Percentiles rank a stretch among this genome's conserved stretches.
phyloP scores from a whole-genome alignment of 2,113 vertebrate genomes.

The Calonectris borealis region DNA sequence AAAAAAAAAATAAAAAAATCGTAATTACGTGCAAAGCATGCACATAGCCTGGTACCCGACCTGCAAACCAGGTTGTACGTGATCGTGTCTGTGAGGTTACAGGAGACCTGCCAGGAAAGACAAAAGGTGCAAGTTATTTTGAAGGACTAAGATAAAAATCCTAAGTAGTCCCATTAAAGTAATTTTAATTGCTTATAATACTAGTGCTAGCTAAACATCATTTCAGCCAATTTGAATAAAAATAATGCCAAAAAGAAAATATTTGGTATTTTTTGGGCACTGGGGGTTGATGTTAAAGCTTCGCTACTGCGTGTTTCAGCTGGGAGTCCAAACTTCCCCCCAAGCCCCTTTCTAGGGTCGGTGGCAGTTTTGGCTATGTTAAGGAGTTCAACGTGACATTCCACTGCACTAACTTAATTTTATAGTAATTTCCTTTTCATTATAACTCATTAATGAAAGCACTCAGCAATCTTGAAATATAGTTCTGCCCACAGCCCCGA shows the following conservation, averaged over 20 bases:
- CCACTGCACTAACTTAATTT: background rate
- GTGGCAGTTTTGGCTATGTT: background rate
- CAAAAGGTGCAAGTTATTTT: too few relatives aligned
- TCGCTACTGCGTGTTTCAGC: fast-evolving
- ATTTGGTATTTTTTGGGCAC: too few relatives aligned
- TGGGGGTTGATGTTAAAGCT: background rate
- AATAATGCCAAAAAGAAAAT: background rate
- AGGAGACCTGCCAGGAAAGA: background rate
- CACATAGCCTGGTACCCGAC: background rate
- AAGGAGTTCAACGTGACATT: background rate
- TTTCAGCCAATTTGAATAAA: background rate
- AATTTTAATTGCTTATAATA: too few relatives aligned
- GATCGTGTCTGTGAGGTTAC: background rate
- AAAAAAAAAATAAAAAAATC: background rate
- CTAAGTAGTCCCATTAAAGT: background rate
- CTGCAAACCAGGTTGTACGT: background rate
- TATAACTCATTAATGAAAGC: background rate
- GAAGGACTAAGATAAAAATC: background rate
- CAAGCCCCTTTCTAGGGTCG: fast-evolving
- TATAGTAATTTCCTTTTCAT: background rate
- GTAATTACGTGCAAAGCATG: background rate
- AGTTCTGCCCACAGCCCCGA: background rate
- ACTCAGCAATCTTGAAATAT: background rate
- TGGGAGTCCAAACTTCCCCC: background rate
- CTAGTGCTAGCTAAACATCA: background rate